Conservation (phyloP, 2,797 vertebrate genomes). For the Cephalopachus bancanus region DNA sequence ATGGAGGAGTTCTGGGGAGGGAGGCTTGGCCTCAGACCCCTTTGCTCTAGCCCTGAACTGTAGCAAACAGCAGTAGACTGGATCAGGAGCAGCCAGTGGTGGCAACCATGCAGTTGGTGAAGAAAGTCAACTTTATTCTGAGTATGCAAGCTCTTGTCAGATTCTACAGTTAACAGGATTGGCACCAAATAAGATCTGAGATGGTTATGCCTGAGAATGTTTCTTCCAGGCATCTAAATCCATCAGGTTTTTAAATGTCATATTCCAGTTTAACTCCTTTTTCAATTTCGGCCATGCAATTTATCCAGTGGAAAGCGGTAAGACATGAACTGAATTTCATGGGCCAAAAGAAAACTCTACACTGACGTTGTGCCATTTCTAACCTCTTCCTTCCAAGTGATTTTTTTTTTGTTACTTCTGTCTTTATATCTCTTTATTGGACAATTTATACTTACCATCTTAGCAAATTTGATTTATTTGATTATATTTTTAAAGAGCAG, state of each 20-base stretch:
- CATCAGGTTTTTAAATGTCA: neutral
- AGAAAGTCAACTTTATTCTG: neutral
- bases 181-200: neutral
- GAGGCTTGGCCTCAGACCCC: neutral
- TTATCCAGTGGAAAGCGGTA: neutral
- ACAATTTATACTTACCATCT: neutral
- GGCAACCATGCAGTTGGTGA: neutral
- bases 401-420: neutral
- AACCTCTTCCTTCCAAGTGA: neutral
- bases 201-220: neutral
- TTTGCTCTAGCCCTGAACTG: neutral
- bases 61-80: neutral
- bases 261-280: neutral
- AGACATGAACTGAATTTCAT: slow-evolving; percentile 36
- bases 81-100: neutral
- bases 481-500: slow-evolving; percentile 19
- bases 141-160: neutral
- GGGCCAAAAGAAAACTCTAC: slow-evolving; percentile 29
- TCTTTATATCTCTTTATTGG: neutral
- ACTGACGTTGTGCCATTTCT: neutral
- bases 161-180: neutral
- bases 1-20: neutral
- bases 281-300: neutral
- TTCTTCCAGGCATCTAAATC: neutral
- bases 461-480: neutral